phyloP scores from a whole-genome alignment of 92 coral and sea anemone genomes.

The Galaxea fascicularis region DNA sequence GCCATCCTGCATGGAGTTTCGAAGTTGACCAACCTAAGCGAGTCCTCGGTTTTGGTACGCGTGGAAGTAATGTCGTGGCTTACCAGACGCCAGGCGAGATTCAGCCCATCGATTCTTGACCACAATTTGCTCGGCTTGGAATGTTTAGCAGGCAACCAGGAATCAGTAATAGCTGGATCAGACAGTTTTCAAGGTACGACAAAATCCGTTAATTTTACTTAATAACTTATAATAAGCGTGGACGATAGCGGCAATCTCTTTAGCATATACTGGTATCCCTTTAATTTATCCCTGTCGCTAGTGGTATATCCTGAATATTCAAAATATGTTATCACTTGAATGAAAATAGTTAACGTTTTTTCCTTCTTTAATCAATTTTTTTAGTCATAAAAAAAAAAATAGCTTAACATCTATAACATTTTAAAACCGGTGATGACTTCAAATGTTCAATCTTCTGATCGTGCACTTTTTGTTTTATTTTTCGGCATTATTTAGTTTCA shows the following conservation, averaged over 20 bases:
- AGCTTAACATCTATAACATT: neutral
- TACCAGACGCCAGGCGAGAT: neutral
- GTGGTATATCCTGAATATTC: constrained; percentile 8
- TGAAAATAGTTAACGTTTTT: constrained; percentile 3
- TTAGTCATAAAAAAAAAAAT: neutral
- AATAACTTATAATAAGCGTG: constrained; percentile 1
- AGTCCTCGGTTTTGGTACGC: constrained; percentile 19
- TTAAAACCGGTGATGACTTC: constrained; percentile 7
- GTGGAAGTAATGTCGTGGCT: constrained; percentile 34
- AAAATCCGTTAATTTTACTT: neutral
- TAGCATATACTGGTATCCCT: neutral
- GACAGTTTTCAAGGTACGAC: constrained; percentile 19
- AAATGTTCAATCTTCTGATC: neutral
- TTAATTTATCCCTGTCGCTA: neutral
- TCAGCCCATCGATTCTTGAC: constrained; percentile 26
- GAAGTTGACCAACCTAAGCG: constrained; percentile 4
- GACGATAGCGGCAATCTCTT: constrained; percentile 7
- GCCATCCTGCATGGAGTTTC: constrained; percentile 19
- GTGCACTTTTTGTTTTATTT: neutral
- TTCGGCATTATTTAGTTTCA: constrained; percentile 13
- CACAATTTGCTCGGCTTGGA: constrained; percentile 7
- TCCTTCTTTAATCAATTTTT: constrained; percentile 4
- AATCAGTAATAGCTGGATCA: constrained; percentile 12
- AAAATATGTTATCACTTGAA: neutral
- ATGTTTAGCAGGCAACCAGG: neutral